Conservation (phyloP, 2,888 invertebrate genomes). For the Pogonocherus hispidulus region DNA sequence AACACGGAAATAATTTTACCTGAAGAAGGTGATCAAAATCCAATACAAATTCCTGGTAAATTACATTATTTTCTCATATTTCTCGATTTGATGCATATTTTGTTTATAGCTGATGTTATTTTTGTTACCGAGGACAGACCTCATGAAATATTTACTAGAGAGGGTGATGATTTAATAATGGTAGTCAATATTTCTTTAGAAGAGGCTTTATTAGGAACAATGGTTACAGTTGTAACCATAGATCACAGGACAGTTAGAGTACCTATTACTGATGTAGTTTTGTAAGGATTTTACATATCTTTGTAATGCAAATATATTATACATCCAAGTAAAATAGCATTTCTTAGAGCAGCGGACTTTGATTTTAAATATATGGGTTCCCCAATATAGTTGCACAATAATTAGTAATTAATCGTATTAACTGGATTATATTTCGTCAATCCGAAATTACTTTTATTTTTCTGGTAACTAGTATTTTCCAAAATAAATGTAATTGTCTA, state of each 20-base stretch:
- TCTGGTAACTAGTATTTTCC: too few relatives aligned
- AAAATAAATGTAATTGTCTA: too few relatives aligned
- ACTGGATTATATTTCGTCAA: too few relatives aligned
- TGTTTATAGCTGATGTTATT: constrained; percentile 77
- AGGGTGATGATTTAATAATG: constrained; percentile 78
- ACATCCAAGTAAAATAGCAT: too few relatives aligned
- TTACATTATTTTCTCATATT: too few relatives aligned
- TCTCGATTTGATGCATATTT: too few relatives aligned
- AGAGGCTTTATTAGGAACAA: constrained; percentile 81
- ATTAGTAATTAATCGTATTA: too few relatives aligned
- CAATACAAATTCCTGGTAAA: constrained; percentile 77
- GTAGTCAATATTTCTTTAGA: constrained; percentile 74
- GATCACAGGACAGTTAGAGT: constrained; percentile 79
- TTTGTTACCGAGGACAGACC: constrained; percentile 82
- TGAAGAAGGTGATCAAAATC: constrained; percentile 85
- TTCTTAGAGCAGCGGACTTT: too few relatives aligned
- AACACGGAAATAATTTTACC: constrained; percentile 82
- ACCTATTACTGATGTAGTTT: constrained; percentile 80
- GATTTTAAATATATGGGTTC: too few relatives aligned
- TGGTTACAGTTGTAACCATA: constrained; percentile 77
- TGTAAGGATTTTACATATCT: constrained; percentile 65
- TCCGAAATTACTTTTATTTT: too few relatives aligned
- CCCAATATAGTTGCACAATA: too few relatives aligned
- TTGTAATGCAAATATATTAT: too few relatives aligned
- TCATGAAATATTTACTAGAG: constrained; percentile 77